A percentile compares a stretch with the other conserved stretches of the same genome.
These are phyloP conservation scores for Tanypteryx hageni DNA, from an alignment of 2,888 invertebrate species.

Conservation along the genomic window DNA sequence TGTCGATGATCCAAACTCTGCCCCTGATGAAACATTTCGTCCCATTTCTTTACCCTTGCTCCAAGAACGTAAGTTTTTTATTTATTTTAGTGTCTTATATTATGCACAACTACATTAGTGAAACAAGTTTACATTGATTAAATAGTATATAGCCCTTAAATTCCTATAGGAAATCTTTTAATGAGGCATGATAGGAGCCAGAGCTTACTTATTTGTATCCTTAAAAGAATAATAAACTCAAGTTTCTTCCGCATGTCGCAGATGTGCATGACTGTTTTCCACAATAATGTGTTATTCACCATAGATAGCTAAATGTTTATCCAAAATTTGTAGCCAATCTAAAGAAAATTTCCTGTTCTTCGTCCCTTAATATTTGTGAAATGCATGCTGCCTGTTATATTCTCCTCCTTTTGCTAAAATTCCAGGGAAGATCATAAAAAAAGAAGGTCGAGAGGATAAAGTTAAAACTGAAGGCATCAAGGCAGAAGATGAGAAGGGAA, in stretches of 20 bases:
- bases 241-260: not conserved
- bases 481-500: conserved; percentile 48
- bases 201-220: not conserved
- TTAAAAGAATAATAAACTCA: not conserved
- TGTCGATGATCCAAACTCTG: conserved; percentile 42
- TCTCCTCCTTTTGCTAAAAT: conserved; percentile 33
- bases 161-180: not conserved
- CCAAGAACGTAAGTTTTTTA: conserved; percentile 39
- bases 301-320: not conserved
- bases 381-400: conserved; percentile 46
- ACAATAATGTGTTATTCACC: not conserved
- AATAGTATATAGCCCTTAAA: too few relatives aligned
- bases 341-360: not conserved
- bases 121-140: too few relatives aligned
- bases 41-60: conserved; percentile 43
- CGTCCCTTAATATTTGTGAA: not conserved
- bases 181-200: not conserved
- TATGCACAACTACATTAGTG: too few relatives aligned
- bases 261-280: not conserved
- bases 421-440: conserved; percentile 49
- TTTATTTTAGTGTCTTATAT: not conserved
- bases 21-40: conserved; percentile 51
- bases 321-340: not conserved
- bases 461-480: conserved; percentile 56
- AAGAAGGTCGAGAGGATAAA: conserved; percentile 29